phyloP scores from a whole-genome alignment of 1,140 invertebrate species.

The Ips typographus region DNA sequence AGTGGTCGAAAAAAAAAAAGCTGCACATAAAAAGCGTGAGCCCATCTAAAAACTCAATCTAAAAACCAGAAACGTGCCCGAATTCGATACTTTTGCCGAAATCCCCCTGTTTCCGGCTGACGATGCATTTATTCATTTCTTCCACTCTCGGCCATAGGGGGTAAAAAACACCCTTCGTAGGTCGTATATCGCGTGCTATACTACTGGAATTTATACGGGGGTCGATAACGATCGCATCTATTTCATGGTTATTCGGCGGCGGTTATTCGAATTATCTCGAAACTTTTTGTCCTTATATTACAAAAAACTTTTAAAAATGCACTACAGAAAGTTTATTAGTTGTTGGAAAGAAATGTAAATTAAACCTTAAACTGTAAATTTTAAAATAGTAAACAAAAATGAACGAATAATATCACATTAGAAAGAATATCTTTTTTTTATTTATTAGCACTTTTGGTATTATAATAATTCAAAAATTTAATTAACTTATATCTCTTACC shows the following conservation, averaged over 20 bases:
- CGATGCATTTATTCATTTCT: slow-evolving; percentile 13
- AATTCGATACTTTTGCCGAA: slow-evolving; percentile 1
- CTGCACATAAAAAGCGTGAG: not conserved
- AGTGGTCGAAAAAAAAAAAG: slow-evolving; percentile 2
- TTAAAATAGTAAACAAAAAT: no score
- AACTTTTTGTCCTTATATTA: no score
- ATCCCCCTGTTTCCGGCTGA: slow-evolving; percentile 14
- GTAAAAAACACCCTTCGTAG: slow-evolving; percentile 10
- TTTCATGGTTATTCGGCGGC: not conserved
- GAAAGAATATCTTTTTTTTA: no score
- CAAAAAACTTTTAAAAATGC: no score
- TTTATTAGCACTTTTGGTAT: no score
- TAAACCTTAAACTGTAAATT: no score
- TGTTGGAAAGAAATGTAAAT: no score
- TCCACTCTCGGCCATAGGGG: not conserved
- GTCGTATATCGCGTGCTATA: slow-evolving; percentile 6
- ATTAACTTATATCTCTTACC: no score
- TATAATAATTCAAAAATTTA: no score
- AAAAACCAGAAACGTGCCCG: slow-evolving; percentile 7
- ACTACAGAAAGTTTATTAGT: no score
- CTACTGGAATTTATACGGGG: not conserved
- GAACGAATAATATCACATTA: no score
- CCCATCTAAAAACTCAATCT: slow-evolving; percentile 1
- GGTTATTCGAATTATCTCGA: no score
- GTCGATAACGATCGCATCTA: slow-evolving; percentile 2